Evolutionary conservation across 35 echinoderm and acorn worm genomes (phyloP).

Genomic region (Stichopus chloronotus): DNA sequence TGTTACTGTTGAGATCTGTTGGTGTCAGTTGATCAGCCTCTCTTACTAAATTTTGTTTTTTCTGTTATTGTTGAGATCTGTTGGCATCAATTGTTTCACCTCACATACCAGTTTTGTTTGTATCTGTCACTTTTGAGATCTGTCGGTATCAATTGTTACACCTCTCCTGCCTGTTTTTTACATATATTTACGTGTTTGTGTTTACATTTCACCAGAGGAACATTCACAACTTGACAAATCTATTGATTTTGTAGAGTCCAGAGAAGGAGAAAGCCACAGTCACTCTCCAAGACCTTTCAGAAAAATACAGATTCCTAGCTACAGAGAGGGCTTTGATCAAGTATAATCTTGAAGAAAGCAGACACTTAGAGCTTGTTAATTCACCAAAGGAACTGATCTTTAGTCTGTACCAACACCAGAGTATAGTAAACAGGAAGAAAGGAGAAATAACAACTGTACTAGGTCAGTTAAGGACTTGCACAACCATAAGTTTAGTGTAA

Average conservation of each 20-base stretch:
- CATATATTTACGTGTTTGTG: too few relatives aligned
- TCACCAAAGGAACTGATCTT: constrained; percentile 80
- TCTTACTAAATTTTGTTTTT: too few relatives aligned
- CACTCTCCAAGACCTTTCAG: constrained; percentile 65
- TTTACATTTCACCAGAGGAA: background rate
- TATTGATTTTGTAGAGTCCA: constrained; percentile 37
- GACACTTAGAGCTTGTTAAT: constrained; percentile 56
- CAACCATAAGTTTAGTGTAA: background rate
- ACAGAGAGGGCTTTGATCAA: constrained; percentile 84
- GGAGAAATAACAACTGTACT: constrained; percentile 63
- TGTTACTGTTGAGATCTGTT: too few relatives aligned
- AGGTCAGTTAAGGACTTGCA: constrained; percentile 34
- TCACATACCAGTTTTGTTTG: too few relatives aligned
- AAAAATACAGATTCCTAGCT: constrained; percentile 64
- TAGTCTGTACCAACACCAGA: constrained; percentile 84
- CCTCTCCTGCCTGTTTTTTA: too few relatives aligned
- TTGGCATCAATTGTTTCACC: too few relatives aligned
- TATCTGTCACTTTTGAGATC: too few relatives aligned
- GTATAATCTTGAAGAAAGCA: constrained; percentile 64
- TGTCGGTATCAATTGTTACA: too few relatives aligned
- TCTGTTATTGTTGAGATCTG: too few relatives aligned
- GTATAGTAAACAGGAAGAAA: constrained; percentile 69
- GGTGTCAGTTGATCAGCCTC: too few relatives aligned
- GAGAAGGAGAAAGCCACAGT: constrained; percentile 72
- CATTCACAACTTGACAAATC: background rate